Conservation (phyloP, 2,888 invertebrate species). For the Thymelicus lineola region DNA sequence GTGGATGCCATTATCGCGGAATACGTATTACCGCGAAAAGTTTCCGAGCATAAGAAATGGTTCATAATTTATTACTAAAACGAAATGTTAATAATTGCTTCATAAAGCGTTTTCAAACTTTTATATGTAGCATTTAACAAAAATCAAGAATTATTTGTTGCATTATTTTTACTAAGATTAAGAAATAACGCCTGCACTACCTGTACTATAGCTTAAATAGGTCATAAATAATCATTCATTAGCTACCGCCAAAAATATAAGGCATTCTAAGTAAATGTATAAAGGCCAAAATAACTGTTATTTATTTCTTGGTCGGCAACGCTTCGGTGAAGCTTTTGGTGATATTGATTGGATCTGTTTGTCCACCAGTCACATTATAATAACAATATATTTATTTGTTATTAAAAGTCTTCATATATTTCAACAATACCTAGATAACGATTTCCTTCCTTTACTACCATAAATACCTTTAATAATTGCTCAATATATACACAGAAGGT, state of each 20-base stretch:
- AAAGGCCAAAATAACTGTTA: too few relatives aligned
- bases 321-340: too few relatives aligned
- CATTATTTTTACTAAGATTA: too few relatives aligned
- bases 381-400: too few relatives aligned
- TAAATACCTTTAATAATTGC: conserved; percentile 22
- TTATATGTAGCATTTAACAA: not conserved
- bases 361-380: too few relatives aligned
- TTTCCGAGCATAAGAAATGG: conserved; percentile 11
- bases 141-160: not conserved
- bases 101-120: conserved; percentile 1
- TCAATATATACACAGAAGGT: conserved; percentile 23
- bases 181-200: too few relatives aligned
- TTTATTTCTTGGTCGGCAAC: too few relatives aligned
- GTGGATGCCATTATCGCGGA: conserved; percentile 4
- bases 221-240: too few relatives aligned
- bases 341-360: too few relatives aligned
- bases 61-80: not conserved
- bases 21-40: conserved; percentile 2
- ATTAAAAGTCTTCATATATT: not conserved
- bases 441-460: not conserved
- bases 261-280: too few relatives aligned
- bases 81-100: conserved; percentile 15
- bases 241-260: too few relatives aligned
- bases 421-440: conserved; percentile 6
- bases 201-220: too few relatives aligned